A percentile compares a stretch with the other conserved stretches of the same genome.
Conservation (phyloP, 2,797 vertebrate species). For the Psittacula echo region DNA sequence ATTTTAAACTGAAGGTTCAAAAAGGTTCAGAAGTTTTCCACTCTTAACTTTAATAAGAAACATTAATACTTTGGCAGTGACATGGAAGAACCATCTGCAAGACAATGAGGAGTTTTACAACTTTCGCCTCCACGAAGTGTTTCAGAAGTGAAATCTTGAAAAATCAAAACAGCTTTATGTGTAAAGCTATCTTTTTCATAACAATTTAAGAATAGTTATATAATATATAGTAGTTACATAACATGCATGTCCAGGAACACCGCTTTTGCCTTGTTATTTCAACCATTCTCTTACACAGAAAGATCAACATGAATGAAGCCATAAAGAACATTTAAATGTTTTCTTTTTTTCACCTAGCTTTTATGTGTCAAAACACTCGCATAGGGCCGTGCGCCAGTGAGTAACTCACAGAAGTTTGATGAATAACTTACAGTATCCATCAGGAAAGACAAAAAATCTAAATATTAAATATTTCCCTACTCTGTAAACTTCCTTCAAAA, state of each 20-base stretch:
- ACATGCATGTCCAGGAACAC: neutral
- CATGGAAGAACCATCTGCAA: neutral
- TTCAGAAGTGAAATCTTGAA: neutral
- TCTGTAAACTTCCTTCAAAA: neutral
- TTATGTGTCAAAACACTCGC: neutral
- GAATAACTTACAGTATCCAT: neutral
- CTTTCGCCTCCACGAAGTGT: neutral
- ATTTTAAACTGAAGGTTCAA: slow-evolving; percentile 21
- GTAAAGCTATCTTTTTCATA: neutral
- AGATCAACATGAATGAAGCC: neutral
- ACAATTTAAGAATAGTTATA: neutral
- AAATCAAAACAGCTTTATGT: neutral
- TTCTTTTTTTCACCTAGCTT: neutral
- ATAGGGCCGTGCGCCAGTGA: neutral
- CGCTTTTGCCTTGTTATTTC: neutral
- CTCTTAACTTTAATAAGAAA: neutral
- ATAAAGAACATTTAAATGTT: neutral
- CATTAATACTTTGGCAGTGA: neutral
- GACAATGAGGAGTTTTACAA: neutral
- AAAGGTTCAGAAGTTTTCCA: neutral
- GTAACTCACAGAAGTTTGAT: neutral
- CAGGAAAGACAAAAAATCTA: neutral
- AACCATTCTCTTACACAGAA: neutral
- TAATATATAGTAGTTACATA: neutral
- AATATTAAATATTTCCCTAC: neutral